Evolutionary conservation across 2,797 vertebrate genomes (phyloP), one percentile per base, ranked within the genome.

Genomic region (Gymnothorax javanicus): DNA sequence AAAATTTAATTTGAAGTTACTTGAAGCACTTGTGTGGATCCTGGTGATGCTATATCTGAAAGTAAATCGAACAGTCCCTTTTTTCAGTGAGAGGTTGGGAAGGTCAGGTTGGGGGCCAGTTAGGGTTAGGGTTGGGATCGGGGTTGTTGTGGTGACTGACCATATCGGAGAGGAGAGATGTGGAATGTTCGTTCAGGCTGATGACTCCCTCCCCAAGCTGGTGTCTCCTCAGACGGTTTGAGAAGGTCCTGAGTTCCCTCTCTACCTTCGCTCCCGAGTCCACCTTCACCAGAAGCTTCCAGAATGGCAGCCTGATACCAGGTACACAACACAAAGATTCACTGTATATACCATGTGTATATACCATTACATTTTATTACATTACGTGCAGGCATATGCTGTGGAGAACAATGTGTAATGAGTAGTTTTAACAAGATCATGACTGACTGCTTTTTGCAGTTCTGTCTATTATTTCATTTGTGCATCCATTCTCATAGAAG

Each of bases 111-210:
- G 33, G 33, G 33, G 33, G 33, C 1, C 33, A 2, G 33, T 43
- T 43, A 43, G 33, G 33, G 33, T 43, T 43, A 43, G 33, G 33
- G 33, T 43, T 2, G 33, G 33, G 33, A 43, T 43, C 33, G 33
- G 33, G 33, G 33, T 43, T 43, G 33, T 43, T 43, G 33, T 43
- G 12, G 12, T 9, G 11, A 73, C 27, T 73, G 25, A 73, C 69
- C 95, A 89, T 89, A 0, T 96, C 94, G 0, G 95, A 94, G n/a
- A 98, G 96, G 92, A 97, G 84, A 86, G 93, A 91, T 8, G 97
- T 98, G 96, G 96, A 94, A 91, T 92, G 96, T 96, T 98, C 97
- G 82, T 94, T 96, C 89, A 98, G 95, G 88, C 94, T 95, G 94
- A 98, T 96, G 88, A 98, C 93, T 84, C 97, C 96, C 87, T 97